Conservation (phyloP, 2,888 invertebrate species). For the Polyommatus icarus region DNA sequence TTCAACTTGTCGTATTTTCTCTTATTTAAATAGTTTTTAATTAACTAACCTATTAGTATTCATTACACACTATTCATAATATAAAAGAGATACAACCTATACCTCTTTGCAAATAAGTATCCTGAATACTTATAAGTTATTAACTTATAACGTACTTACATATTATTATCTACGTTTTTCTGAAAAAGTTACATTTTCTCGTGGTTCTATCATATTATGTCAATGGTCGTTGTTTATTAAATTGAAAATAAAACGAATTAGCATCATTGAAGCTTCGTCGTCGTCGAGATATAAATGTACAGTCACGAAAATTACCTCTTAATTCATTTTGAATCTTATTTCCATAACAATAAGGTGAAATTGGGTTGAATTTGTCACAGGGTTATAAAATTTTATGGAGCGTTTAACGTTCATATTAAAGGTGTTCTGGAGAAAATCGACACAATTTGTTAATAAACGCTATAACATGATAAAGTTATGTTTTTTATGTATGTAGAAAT, state of each 20-base stretch:
- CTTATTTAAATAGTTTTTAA: too few species aligned
- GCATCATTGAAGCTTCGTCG: background rate
- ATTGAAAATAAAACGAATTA: conserved; percentile 2
- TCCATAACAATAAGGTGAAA: background rate
- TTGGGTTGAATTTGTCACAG: background rate
- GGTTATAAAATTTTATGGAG: conserved; percentile 4
- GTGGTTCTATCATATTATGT: background rate
- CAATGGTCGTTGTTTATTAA: background rate
- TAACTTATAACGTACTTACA: too few species aligned
- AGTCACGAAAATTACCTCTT: background rate
- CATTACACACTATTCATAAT: too few species aligned
- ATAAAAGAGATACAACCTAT: too few species aligned
- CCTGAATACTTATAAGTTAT: too few species aligned
- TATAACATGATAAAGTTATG: background rate
- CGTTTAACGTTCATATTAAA: background rate
- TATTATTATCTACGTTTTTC: too few species aligned
- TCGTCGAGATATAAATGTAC: background rate
- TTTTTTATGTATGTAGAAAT: background rate
- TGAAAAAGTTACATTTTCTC: background rate
- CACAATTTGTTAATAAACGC: conserved; percentile 22
- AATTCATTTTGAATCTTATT: background rate
- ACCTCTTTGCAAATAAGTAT: background rate
- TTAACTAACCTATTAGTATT: too few species aligned
- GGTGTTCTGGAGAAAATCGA: background rate
- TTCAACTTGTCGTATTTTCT: too few species aligned